These are phyloP conservation scores for Callaeas wilsoni DNA, from an alignment of 2,113 vertebrate species.

Conservation along the genomic window DNA sequence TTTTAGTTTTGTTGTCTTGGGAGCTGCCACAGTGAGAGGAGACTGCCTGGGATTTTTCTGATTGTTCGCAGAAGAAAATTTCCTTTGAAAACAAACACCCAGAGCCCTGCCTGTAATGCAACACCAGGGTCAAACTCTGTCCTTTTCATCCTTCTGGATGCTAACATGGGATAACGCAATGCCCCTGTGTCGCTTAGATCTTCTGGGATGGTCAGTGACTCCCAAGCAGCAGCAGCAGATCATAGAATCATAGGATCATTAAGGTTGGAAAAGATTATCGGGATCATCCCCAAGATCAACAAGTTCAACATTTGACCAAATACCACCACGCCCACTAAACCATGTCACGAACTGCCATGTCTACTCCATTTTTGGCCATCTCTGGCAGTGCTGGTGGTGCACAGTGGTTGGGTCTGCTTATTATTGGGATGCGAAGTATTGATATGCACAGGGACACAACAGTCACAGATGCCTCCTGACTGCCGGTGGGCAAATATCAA, in stretches of 20 bases:
- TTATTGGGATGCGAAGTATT: not conserved
- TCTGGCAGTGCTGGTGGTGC: not conserved
- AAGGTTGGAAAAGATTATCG: not conserved
- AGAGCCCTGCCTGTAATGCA: not conserved
- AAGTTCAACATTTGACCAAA: not conserved
- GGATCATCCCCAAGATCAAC: not conserved
- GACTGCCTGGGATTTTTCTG: not conserved
- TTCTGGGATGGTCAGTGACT: not conserved
- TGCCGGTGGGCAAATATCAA: not conserved
- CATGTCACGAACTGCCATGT: too few relatives aligned
- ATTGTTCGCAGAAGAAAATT: not conserved
- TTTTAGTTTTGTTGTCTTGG: constrained; percentile 21
- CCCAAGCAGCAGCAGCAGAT: not conserved
- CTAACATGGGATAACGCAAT: not conserved
- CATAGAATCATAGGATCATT: not conserved
- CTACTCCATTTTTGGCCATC: not conserved
- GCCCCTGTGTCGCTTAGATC: not conserved
- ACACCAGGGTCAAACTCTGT: not conserved
- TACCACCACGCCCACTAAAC: not conserved
- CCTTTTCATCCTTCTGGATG: not conserved
- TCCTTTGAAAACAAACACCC: constrained; percentile 21
- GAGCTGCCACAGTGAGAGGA: not conserved
- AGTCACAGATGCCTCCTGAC: not conserved
- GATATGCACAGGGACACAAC: not conserved
- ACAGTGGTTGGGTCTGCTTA: not conserved